phyloP scores from a whole-genome alignment of 1,140 invertebrate species.

The Calycopis cecrops region DNA sequence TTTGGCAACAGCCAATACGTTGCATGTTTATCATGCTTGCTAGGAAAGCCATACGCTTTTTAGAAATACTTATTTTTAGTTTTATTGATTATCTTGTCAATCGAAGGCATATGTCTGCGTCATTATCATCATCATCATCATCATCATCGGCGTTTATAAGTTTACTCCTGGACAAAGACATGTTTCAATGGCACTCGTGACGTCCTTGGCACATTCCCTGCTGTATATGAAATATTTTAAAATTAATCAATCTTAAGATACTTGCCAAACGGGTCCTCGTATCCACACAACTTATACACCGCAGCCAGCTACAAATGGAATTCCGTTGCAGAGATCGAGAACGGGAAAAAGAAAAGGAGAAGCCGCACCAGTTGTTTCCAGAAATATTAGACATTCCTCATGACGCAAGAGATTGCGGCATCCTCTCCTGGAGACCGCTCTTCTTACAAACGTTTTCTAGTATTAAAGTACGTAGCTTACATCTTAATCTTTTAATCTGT shows the following conservation, averaged over 20 bases:
- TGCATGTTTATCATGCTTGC: too few relatives aligned
- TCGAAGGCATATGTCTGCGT: too few relatives aligned
- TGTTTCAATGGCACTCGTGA: too few relatives aligned
- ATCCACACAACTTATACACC: too few relatives aligned
- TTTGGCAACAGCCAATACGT: too few relatives aligned
- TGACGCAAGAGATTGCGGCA: conserved; percentile 86
- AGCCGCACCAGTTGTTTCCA: conserved; percentile 74
- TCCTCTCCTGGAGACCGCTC: conserved; percentile 85
- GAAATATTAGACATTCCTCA: conserved; percentile 79
- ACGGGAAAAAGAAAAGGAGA: conserved; percentile 76
- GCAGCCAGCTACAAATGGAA: not conserved
- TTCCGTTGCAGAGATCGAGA: conserved; percentile 54
- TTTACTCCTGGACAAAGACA: too few relatives aligned
- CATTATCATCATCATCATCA: too few relatives aligned
- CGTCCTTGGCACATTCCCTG: too few relatives aligned
- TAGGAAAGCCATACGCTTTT: not conserved
- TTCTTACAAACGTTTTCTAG: conserved; percentile 89
- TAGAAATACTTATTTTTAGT: not conserved
- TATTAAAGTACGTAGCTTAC: conserved; percentile 81
- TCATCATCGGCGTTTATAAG: too few relatives aligned
- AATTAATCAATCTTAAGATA: too few relatives aligned
- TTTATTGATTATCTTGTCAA: not conserved
- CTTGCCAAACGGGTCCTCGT: too few relatives aligned
- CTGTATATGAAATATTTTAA: too few relatives aligned
- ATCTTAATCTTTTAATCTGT: not conserved